These are phyloP conservation scores for Caenorhabditis remanei DNA, from an alignment of 1,140 invertebrate species.

Conservation along the genomic window DNA sequence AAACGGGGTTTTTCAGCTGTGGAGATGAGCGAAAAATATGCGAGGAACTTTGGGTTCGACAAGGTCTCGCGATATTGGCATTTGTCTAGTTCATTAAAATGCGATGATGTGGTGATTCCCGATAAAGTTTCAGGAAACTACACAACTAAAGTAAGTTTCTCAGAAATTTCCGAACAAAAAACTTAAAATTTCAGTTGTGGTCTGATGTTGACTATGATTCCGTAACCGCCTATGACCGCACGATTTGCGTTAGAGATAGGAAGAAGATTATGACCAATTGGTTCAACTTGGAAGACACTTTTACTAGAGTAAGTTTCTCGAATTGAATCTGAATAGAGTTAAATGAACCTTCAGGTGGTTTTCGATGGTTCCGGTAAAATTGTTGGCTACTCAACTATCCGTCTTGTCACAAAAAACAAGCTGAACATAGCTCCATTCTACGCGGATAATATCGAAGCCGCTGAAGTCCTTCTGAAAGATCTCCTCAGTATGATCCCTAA, in stretches of 20 bases:
- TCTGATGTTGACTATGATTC: constrained; percentile 8
- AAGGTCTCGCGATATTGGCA: neutral
- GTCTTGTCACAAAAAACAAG: constrained; percentile 39
- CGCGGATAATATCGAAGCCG: constrained; percentile 10
- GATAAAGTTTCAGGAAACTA: neutral
- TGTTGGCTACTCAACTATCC: constrained; percentile 51
- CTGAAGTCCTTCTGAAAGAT: neutral
- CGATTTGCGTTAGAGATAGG: constrained; percentile 12
- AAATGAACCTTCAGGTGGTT: constrained; percentile 26
- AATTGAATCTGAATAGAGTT: neutral
- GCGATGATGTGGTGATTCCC: neutral
- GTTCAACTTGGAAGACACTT: constrained; percentile 41
- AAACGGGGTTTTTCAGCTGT: neutral
- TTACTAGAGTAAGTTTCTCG: neutral
- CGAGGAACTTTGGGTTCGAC: constrained; percentile 15
- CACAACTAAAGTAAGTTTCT: neutral
- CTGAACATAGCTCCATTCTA: constrained; percentile 54
- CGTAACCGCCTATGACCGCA: constrained; percentile 3
- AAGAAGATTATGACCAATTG: constrained; percentile 22
- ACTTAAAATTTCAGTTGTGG: neutral
- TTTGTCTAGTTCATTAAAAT: neutral
- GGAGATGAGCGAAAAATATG: constrained; percentile 21
- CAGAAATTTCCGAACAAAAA: neutral
- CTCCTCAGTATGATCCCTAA: constrained; percentile 6
- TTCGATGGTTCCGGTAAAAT: constrained; percentile 2